Evolutionary conservation across 2,888 invertebrate species (phyloP).

Genomic region (Itoplectis maculator): DNA sequence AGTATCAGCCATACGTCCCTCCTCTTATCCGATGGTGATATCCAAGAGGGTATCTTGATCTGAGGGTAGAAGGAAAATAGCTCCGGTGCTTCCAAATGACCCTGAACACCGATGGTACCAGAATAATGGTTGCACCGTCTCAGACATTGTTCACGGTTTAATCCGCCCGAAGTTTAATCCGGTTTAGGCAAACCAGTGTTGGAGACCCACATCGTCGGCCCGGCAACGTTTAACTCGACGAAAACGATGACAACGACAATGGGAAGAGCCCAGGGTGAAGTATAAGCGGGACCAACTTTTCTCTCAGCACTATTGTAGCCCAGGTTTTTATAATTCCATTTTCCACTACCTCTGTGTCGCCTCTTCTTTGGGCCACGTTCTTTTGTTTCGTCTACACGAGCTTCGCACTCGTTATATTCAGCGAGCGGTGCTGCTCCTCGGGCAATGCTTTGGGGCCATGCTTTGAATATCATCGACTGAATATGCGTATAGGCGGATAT

Average conservation of each 20-base stretch:
- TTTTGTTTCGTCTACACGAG: conserved; percentile 2
- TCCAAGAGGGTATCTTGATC: neutral
- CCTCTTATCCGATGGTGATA: conserved; percentile 41
- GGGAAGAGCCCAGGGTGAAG: neutral
- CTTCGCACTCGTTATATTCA: conserved; percentile 20
- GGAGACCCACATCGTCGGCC: neutral
- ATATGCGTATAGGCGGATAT: neutral
- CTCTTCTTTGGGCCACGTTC: neutral
- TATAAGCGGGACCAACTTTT: conserved; percentile 10
- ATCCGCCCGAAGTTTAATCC: conserved; percentile 42
- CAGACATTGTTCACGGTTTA: conserved; percentile 4
- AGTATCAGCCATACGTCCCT: conserved; percentile 18
- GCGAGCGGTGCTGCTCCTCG: neutral
- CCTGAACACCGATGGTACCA: neutral
- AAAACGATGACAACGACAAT: conserved; percentile 12
- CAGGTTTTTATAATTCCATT: conserved; percentile 33
- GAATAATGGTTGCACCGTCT: no score
- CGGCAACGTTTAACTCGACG: neutral
- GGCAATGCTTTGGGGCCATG: conserved; percentile 13
- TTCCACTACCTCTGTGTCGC: neutral
- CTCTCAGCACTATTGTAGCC: neutral
- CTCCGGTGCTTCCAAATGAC: conserved; percentile 18
- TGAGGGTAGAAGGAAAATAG: conserved; percentile 31
- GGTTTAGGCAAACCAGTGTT: conserved; percentile 23
- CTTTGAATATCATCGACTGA: conserved; percentile 28